Evolutionary conservation across 2,113 vertebrate genomes (phyloP), one percentile per base, ranked within the genome.

Genomic region (Varanus salvator): DNA sequence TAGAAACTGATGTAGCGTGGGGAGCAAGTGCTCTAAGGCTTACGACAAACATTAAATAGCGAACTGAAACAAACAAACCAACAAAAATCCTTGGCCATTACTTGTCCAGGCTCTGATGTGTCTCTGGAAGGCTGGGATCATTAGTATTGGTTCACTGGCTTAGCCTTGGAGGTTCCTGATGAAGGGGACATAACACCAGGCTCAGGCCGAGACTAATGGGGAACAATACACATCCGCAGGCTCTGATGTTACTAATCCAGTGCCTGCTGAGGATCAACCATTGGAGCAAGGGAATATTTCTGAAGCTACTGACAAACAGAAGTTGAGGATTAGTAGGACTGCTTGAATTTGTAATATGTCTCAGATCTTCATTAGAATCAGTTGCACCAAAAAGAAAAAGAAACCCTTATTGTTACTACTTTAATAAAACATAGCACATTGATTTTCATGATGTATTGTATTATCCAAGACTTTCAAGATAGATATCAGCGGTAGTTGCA

Each of bases 81-180:
- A 69, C 83, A 93, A 88, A 94, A 93, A 90, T 92, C 92, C 95
- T 88, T 93, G 91, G 90, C 94, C 66, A 60, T 96, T 93, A 77
- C 29, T 0, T 25, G 84, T 91, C 71, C 84, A 92, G 93, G 57
- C 93, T 93, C 89, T 92, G 83, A 91, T 91, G 93, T 95, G 87
- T 94, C 93, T 92, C 87, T 94, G 93, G 92, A 96, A 94, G 93
- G 86, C 76, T 94, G 93, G 92, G 94, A 93, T 97, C 92, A 95
- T 97, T 97, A 97, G 93, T 95, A 89, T 91, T 95, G 95, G 95
- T 97, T 97, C 94, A 94, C 93, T 93, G 91, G 31, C 94, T 93
- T 91, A 91, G 93, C 93, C 89, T 86, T 89, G 92, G 91, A 96
- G 92, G 94, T 94, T 91, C 87, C 85, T 94, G 93, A 92, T 95